Evolutionary conservation across 1,140 invertebrate species (phyloP), one percentile per base, ranked within the genome.

Genomic region (Drosophila ananassae): DNA sequence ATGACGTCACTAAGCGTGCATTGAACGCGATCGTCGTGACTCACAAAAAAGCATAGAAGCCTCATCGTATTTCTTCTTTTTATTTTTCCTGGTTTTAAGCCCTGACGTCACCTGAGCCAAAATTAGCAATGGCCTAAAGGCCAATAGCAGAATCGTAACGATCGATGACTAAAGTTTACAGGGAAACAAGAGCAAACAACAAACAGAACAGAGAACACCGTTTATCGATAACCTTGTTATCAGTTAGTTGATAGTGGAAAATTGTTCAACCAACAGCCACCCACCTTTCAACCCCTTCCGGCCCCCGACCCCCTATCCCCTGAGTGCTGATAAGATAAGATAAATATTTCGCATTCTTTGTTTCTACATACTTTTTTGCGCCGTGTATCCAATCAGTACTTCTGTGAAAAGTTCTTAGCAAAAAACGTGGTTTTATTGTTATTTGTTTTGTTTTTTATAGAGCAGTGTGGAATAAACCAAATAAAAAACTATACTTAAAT

Each of bases 321-420:
- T 8, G 17, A 13, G 10, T 22, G 12, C 17, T n/a, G 67, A 71
- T 71, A 71, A 71, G 59, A 62, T 62, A 62, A 62, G 67, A 71
- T 69, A 71, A 10, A 39, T 10, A 47, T 64, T 67, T 69, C 32
- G 64, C 67, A 71, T 69, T 69, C 52, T 68, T 48, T 48, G 52
- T 48, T 54, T 54, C 17, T 22, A 48, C 48, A 13, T 53, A 30
- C 46, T 47, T 58, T 69, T 69, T 57, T 48, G 41, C 66, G 44
- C 66, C 56, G 67, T 71, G 67, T 66, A 68, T 39, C 44, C 51
- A 68, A 69, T 69, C 63, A 30, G 63, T 21, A 68, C 6, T 50
- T 69, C 47, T 53, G 59, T 67, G 63, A 67, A 67, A 53, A 64
- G 63, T 44, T 34, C 34, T 53, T 64, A 67, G 63, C 62, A 63